Evolutionary conservation across 2,113 vertebrate genomes (phyloP), one percentile per base, ranked within the genome.

Genomic region (Triplophysa dalaica): DNA sequence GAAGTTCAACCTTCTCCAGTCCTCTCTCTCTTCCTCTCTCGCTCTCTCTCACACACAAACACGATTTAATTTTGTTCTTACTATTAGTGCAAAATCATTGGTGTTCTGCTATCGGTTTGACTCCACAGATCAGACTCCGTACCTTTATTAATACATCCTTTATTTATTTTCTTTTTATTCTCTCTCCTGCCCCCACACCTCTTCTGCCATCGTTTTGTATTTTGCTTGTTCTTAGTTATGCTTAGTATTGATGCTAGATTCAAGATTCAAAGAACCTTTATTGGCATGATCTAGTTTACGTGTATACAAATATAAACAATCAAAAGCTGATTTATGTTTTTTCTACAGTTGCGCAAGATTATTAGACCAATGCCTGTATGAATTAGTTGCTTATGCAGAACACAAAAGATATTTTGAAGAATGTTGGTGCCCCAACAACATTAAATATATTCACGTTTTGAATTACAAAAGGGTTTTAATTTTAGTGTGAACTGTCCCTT

Each of bases 161-260:
- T 58, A 29, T 11, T 43, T 80, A 70, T 84, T 26, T 73, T 8
- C 10, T 2, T 87, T 85, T 61, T 69, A 17, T 21, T 50, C 26
- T 29, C 64, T 17, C 11, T 70, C 41, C 26, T 33, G 74, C 67
- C 79, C 60, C 82, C 72, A 81, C 79, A 86, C 83, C 84, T 0
- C 43, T 82, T 87, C 85, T 61, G 54, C 19, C 54, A 22, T 70
- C 16, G 14, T 19, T 5, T 64, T 70, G 14, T 45, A 12, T 79
- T 38, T 41, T 79, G 13, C 64, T 8, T 41, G 29, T 21, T 64
- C 60, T 64, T 17, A 21, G 17, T 17, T 4, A n/a, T 19, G 19
- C n/a, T 2, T 54, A 19, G 52, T 19, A 2, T 54, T 14, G 48
- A 1, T 41, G 2, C 2, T 4, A 3, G 41, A 3, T 8, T 16